Evolutionary conservation across 2,797 vertebrate genomes (phyloP).

Genomic region (Cygnus olor): DNA sequence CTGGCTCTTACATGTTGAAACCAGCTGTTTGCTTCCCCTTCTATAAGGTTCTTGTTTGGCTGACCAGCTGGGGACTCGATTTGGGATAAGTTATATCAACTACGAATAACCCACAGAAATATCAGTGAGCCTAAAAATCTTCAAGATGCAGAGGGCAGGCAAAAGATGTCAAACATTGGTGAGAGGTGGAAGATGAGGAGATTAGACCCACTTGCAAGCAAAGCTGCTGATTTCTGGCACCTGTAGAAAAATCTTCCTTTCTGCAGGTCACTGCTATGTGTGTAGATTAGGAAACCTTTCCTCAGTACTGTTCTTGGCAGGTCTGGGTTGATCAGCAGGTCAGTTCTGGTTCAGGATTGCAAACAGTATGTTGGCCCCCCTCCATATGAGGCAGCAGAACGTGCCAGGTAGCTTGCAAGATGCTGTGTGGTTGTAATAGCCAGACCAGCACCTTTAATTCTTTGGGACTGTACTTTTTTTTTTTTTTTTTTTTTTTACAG

Average conservation of each 20-base stretch:
- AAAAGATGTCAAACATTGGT: background rate
- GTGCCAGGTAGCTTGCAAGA: background rate
- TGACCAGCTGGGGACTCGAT: background rate
- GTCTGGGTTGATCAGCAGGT: background rate
- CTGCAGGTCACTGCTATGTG: background rate
- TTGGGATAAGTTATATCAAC: background rate
- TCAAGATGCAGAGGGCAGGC: background rate
- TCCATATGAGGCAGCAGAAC: background rate
- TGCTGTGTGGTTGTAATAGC: background rate
- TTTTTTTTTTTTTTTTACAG: no score
- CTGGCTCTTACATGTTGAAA: background rate
- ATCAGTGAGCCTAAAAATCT: background rate
- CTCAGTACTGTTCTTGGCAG: background rate
- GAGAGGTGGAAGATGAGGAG: background rate
- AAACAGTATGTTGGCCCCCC: background rate
- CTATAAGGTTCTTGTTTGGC: background rate
- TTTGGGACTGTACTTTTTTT: background rate
- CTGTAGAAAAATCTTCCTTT: background rate
- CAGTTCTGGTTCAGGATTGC: conserved; percentile 21
- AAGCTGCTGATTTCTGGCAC: background rate
- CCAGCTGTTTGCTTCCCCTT: background rate
- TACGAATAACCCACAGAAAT: background rate
- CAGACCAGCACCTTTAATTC: background rate
- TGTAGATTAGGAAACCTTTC: background rate
- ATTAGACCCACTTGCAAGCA: background rate